Evolutionary conservation across 2,888 invertebrate genomes (phyloP).

Genomic region (Aphidoletes aphidimyza): DNA sequence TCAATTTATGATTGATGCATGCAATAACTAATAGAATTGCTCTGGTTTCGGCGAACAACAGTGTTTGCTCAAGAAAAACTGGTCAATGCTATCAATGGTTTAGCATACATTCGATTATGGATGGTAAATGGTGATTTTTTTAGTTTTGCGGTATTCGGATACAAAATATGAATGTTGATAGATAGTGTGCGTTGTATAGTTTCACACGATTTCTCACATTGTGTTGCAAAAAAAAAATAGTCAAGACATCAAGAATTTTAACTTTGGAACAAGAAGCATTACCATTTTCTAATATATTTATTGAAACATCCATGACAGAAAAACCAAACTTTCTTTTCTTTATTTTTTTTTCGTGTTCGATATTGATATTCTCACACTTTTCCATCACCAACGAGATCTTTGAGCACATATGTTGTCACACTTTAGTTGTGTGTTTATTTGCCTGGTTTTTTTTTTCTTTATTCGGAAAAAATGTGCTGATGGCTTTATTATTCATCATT

Average conservation of each 20-base stretch:
- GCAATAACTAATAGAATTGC: neutral
- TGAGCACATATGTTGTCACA: slow-evolving; percentile 39
- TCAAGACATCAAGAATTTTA: neutral
- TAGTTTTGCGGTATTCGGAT: neutral
- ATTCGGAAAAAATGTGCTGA: slow-evolving; percentile 49
- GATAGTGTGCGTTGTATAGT: neutral
- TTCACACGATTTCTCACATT: neutral
- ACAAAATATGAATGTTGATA: slow-evolving; percentile 8
- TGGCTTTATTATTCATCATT: slow-evolving; percentile 53
- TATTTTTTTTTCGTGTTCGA: neutral
- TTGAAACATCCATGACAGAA: neutral
- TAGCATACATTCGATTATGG: neutral
- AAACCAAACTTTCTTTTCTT: neutral
- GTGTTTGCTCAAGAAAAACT: neutral
- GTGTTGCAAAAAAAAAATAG: neutral
- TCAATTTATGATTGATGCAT: slow-evolving; percentile 35
- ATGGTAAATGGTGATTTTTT: neutral
- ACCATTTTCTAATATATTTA: too few relatives aligned
- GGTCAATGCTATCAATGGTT: too few relatives aligned
- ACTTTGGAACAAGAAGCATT: neutral
- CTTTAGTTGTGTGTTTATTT: slow-evolving; percentile 35
- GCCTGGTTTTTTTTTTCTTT: too few relatives aligned
- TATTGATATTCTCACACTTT: slow-evolving; percentile 37
- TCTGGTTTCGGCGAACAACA: too few relatives aligned
- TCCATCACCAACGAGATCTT: slow-evolving; percentile 15